phyloP scores from a whole-genome alignment of 2,113 vertebrate species.

The Urocolius indicus region DNA sequence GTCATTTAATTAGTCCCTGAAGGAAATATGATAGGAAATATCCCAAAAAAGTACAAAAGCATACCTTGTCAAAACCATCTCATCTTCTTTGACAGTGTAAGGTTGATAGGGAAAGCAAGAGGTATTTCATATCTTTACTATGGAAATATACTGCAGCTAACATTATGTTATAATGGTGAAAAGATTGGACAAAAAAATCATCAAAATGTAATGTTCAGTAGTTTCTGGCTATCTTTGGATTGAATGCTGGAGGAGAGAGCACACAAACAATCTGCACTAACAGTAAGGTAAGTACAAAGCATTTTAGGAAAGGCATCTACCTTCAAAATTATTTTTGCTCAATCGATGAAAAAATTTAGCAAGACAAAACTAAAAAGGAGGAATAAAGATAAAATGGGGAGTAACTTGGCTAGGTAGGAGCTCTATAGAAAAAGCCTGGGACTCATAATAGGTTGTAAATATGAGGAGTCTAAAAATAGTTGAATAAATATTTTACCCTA shows the following conservation, averaged over 20 bases:
- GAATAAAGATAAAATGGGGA: not conserved
- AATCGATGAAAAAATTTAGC: not conserved
- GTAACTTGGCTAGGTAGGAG: not conserved
- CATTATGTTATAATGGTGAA: not conserved
- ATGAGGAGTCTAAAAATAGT: not conserved
- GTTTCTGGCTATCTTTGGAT: not conserved
- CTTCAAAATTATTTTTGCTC: not conserved
- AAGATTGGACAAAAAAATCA: not conserved
- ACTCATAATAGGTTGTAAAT: not conserved
- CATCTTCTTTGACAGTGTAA: not conserved
- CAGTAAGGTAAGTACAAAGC: not conserved
- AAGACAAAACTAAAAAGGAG: not conserved
- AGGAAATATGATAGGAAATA: not conserved
- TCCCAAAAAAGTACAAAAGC: not conserved
- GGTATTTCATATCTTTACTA: not conserved
- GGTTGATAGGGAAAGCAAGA: not conserved
- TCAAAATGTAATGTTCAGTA: not conserved
- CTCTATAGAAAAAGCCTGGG: not conserved
- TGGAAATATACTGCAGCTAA: not conserved
- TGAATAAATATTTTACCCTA: not conserved
- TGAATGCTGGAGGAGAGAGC: not conserved
- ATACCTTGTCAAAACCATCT: not conserved
- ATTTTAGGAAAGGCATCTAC: not conserved
- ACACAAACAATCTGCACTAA: not conserved
- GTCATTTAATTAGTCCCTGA: not conserved